Percentiles rank a stretch among this genome's conserved stretches.
These are phyloP conservation scores for Emmelina monodactyla DNA, from an alignment of 2,888 invertebrate genomes.

Conservation along the genomic window DNA sequence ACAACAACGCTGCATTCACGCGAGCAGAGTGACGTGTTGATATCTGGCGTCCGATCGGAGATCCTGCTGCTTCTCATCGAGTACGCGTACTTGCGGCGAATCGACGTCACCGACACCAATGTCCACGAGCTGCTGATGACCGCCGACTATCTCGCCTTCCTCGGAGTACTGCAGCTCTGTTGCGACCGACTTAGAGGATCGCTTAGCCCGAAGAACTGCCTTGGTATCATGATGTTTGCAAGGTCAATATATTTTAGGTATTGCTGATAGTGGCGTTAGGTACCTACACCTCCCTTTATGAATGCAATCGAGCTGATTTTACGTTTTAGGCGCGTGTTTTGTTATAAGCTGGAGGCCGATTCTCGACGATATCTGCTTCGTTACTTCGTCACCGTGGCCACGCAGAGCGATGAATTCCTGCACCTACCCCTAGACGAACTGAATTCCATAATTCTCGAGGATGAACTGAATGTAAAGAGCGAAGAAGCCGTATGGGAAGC, in stretches of 20 bases:
- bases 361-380: slow-evolving; percentile 76
- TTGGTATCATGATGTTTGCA: slow-evolving; percentile 86
- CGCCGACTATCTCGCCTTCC: slow-evolving; percentile 88
- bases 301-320: no score
- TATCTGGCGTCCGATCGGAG: slow-evolving; percentile 79
- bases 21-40: slow-evolving; percentile 72
- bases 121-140: slow-evolving; percentile 83
- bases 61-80: slow-evolving; percentile 82
- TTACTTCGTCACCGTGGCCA: slow-evolving; percentile 77
- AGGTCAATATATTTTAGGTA: slow-evolving; percentile 47
- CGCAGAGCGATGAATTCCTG: slow-evolving; percentile 77
- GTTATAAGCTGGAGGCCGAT: slow-evolving; percentile 72
- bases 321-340: slow-evolving; percentile 73
- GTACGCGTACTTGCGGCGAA: slow-evolving; percentile 84
- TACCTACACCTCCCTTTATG: no score
- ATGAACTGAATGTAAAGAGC: slow-evolving; percentile 86
- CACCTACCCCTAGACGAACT: slow-evolving; percentile 77
- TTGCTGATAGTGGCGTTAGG: no score
- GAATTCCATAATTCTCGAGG: slow-evolving; percentile 78
- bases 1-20: slow-evolving; percentile 79
- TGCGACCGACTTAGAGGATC: slow-evolving; percentile 76
- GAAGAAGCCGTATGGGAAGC: slow-evolving; percentile 90
- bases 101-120: slow-evolving; percentile 78
- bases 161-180: slow-evolving; percentile 82
- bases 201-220: slow-evolving; percentile 79